Evolutionary conservation across 2,888 invertebrate species (phyloP).

Genomic region (Druceiella hillmani): DNA sequence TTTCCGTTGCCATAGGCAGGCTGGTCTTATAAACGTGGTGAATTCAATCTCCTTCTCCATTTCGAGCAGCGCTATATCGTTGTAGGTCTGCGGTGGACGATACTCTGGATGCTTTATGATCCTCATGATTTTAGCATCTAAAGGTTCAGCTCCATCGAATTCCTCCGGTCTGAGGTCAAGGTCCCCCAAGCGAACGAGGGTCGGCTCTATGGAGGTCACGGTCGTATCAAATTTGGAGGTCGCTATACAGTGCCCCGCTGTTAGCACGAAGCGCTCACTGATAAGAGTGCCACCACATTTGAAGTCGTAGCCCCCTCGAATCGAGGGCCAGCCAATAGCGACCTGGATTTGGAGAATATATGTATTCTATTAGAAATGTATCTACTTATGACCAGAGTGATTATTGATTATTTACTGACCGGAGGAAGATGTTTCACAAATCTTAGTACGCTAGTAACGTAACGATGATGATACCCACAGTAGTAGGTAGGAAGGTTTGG

Average conservation of each 20-base stretch:
- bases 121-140: constrained; percentile 41
- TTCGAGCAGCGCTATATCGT: constrained; percentile 62
- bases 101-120: constrained; percentile 53
- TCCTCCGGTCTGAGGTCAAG: constrained; percentile 45
- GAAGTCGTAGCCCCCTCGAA: constrained; percentile 37
- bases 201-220: constrained; percentile 34
- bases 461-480: too few species aligned
- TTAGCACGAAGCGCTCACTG: constrained; percentile 56
- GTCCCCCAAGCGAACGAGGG: constrained; percentile 52
- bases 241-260: constrained; percentile 57
- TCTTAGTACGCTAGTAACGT: too few species aligned
- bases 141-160: constrained; percentile 44
- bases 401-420: too few species aligned
- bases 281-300: constrained; percentile 64
- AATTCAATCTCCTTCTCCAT: constrained; percentile 44
- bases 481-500: too few species aligned
- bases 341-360: too few species aligned
- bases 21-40: constrained; percentile 51
- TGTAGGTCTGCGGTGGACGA: constrained; percentile 47
- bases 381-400: too few species aligned
- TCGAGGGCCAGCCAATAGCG: constrained; percentile 35
- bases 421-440: too few species aligned
- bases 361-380: too few species aligned
- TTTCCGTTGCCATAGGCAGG: constrained; percentile 52
- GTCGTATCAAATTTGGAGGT: constrained; percentile 28